Evolutionary conservation across 2,888 invertebrate species (phyloP), one percentile per base, ranked within the genome.

Genomic region (Sphinx pinastri): DNA sequence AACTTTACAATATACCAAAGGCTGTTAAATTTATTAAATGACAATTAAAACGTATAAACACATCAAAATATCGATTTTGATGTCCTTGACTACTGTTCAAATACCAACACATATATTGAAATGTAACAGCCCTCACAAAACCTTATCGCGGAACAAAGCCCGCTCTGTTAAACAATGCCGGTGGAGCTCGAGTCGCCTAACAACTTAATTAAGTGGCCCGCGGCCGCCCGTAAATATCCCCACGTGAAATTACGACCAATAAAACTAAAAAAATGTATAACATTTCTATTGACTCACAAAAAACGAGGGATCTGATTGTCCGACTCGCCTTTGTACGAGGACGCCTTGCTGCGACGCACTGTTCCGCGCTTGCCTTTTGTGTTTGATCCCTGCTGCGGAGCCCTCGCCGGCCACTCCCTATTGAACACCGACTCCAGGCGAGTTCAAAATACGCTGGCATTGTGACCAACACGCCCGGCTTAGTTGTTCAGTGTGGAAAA

Each of bases 151-250:
- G 83, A 86, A 90, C 88, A 90, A 88, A 86, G 84, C 83, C 85
- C 84, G 76, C 83, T 81, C 84, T 84, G 85, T 88, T 89, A 89
- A 93, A 93, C 93, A 93, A 93, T 90, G 85, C 87, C 83, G 84
- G 86, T 86, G 85, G 85, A 83, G 84, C 82, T 84, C 76, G 82
- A 89, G 89, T 89, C 88, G 77, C 88, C 90, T 93, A 93, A 93
- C 93, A 93, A 93, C 93, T 94, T 93, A 93, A 94, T 94, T 93
- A 93, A 91, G 89, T 88, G 91, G 89, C 89, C 92, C 88, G 87
- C 85, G 89, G 91, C 89, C 88, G 91, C 88, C 90, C 92, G 91
- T 94, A 94, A 93, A 93, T 93, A 93, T 92, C 86, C 88, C 87
- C 82, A 93, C 89, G 93, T 92, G 87, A 93, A 94, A 93, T 94